A percentile compares a stretch with the other conserved stretches of the same genome.
These are phyloP conservation scores for Meles meles DNA, from an alignment of 2,113 vertebrate species.

Conservation along the genomic window DNA sequence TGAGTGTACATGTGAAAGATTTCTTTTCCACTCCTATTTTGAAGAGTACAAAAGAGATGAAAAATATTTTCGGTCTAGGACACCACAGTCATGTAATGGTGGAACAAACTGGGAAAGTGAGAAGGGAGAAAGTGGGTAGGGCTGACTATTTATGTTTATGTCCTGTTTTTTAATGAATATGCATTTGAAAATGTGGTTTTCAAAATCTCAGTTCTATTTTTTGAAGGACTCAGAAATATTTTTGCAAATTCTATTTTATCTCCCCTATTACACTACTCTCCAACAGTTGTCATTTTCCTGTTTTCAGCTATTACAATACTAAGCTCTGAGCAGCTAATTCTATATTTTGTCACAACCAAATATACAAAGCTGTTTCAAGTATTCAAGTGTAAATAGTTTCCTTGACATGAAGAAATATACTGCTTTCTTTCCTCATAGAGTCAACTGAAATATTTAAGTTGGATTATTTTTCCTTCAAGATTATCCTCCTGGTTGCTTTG, in stretches of 20 bases:
- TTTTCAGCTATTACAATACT: neutral
- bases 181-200: neutral
- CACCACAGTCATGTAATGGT: neutral
- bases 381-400: neutral
- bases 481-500: neutral
- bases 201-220: neutral
- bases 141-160: neutral
- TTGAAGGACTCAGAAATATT: neutral
- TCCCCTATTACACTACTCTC: neutral
- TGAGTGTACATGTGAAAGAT: neutral
- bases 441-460: neutral
- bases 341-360: neutral
- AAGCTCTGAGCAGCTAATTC: neutral
- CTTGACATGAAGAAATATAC: neutral
- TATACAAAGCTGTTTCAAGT: neutral
- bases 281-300: neutral
- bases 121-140: neutral
- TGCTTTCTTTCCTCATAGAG: neutral
- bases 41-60: neutral
- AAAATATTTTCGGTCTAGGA: neutral
- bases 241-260: neutral
- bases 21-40: neutral
- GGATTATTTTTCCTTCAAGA: neutral
- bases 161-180: neutral
- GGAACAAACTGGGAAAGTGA: neutral